Evolutionary conservation across 1,140 invertebrate species (phyloP), one percentile per base, ranked within the genome.

Genomic region (Venturia canescens): DNA sequence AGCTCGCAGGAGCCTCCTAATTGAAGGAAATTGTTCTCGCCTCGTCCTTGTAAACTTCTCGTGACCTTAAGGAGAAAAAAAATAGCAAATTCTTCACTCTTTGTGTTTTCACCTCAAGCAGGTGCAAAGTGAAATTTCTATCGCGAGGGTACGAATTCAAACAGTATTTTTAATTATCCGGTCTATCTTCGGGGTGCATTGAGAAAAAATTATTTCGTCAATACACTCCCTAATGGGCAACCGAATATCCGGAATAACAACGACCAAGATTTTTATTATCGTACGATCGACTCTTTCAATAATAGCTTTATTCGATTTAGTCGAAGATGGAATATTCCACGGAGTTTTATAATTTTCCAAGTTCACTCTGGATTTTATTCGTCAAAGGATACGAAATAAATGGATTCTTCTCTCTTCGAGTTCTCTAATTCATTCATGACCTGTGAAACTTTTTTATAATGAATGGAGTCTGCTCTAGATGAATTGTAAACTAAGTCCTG

Each of bases 11-110:
- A 23, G 4, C 6, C 27, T 27, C 21, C 13, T 66, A 66, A 66
- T 66, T 66, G 60, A 66, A 66, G 60, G 23, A 66, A 27, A 66
- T 66, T 66, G 21, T 29, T 15, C 60, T 66, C 23, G 13, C 13
- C 21, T 66, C 60, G 4, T 66, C 15, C 23, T 3, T 29, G 27
- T 66, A 5, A 23, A 15, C 23, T 63, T n/a, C 3, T 15, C 27
- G 60, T 66, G 7, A 9, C 38, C 5, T 44, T 1, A 44, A 13
- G 7, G 38, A 11, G 13, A 44, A 44, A 44, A 44, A 44, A 44
- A 6, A 34, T 9, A 11, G 7, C 11, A 44, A 44, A 44, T 3
- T 29, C 4, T 27, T 18, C 27, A 11, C 15, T 27, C 23, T 27
- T 29, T 29, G 27, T 66, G 11, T 23, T 21, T n/a, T 23, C 6